Evolutionary conservation across 2,797 vertebrate species (phyloP), one percentile per base, ranked within the genome.

Genomic region (Cuniculus paca): DNA sequence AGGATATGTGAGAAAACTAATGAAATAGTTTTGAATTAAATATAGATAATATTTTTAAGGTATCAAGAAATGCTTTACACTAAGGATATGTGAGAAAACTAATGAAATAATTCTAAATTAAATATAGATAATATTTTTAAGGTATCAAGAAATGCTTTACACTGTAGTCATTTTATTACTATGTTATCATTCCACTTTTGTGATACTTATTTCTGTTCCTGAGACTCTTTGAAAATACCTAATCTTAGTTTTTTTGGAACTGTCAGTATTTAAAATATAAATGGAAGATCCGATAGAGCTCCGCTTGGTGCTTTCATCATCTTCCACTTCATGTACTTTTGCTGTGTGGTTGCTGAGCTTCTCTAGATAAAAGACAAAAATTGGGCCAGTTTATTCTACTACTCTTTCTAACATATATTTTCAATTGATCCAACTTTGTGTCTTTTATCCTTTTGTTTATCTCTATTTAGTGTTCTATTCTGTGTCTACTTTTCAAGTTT

Each of bases 21-120:
- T 85, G 5, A 90, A 95, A 88, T 77, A 42, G 88, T 79, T 95
- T 91, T 68, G 80, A 86, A 63, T 94, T 86, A 78, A 93, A 48
- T 84, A 79, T 82, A 36, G 80, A 79, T 94, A 68, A 50, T 42
- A 17, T 86, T 90, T 90, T 26, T 60, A 65, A 28, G 19, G 12
- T 87, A 74, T 36, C 13, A 91, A 24, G 63, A 39, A 87, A 92
- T 83, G 54, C 31, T 45, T 36, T 75, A 74, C 7, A 42, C 2
- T 54, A n/a, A 75, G n/a, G n/a, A n/a, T n/a, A 8, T 89, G 3
- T 88, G 20, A 13, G 60, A 36, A 75, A 95, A 85, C 8, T 72
- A 86, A 77, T 85, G 5, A 90, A 95, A 88, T 77, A 42, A 90
- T 79, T 95, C 89, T 68, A 84, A 86, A 63, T 94, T 86, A 78